Conservation (phyloP, 2,113 vertebrate species). For the Halcyon malimbica region DNA sequence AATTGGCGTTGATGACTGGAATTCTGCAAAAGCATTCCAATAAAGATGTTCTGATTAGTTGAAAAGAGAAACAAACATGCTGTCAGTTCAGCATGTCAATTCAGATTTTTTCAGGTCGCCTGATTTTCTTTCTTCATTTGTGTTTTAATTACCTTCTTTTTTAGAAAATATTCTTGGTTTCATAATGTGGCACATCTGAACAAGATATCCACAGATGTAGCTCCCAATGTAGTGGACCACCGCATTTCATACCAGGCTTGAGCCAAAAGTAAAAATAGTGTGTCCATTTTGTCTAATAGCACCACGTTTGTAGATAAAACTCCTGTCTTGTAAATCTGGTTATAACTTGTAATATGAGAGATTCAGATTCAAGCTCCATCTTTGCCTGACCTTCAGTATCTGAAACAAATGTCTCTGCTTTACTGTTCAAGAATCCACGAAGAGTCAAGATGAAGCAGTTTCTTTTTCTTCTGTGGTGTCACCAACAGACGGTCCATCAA, state of each 20-base stretch:
- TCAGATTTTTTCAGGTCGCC: not conserved
- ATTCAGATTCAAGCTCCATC: not conserved
- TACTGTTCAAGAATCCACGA: not conserved
- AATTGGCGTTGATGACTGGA: fast-evolving
- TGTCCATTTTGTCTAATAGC: not conserved
- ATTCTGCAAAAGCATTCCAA: not conserved
- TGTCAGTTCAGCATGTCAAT: not conserved
- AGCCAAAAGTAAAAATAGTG: not conserved
- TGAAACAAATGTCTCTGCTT: not conserved
- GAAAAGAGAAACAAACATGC: not conserved
- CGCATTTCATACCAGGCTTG: not conserved
- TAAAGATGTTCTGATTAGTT: not conserved
- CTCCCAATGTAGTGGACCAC: not conserved
- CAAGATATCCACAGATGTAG: not conserved
- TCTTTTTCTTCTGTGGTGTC: not conserved
- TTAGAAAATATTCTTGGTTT: not conserved
- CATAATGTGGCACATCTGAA: not conserved
- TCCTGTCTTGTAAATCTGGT: not conserved
- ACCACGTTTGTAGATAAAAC: not conserved
- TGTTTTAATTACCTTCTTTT: not conserved
- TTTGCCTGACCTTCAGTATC: not conserved
- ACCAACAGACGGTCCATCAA: not conserved
- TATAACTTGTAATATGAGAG: not conserved
- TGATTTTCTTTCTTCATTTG: not conserved
- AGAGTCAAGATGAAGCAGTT: not conserved